Evolutionary conservation across 2,888 invertebrate species (phyloP).

Genomic region (Apamea sordens): DNA sequence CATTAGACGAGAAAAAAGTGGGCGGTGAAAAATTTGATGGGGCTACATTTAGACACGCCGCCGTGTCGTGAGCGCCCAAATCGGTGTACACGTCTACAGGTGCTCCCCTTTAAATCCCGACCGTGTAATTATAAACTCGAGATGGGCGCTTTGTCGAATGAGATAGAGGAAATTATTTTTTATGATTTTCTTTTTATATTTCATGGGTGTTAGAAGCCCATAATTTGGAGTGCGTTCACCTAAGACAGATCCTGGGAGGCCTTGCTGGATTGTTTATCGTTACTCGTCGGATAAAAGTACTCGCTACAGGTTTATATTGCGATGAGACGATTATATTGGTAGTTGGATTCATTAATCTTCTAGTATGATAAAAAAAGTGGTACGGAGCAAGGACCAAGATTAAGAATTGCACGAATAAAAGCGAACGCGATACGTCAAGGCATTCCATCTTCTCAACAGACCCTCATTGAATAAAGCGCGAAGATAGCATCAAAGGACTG

Average conservation of each 20-base stretch:
- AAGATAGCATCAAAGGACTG: conserved; percentile 55
- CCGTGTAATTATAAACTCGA: conserved; percentile 66
- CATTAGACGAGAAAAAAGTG: conserved; percentile 56
- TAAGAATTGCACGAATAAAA: conserved; percentile 42
- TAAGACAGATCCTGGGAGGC: conserved; percentile 37
- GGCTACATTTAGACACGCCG: conserved; percentile 62
- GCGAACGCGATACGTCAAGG: conserved; percentile 30
- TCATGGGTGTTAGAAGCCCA: conserved; percentile 60
- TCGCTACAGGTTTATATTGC: conserved; percentile 1
- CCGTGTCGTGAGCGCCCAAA: conserved; percentile 50
- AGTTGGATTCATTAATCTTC: conserved; percentile 41
- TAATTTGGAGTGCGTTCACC: conserved; percentile 60
- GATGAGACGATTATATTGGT: conserved; percentile 22
- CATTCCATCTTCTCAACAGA: conserved; percentile 37
- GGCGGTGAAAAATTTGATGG: conserved; percentile 52
- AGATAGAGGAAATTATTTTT: conserved; percentile 57
- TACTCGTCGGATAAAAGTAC: background rate
- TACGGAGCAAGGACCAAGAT: conserved; percentile 23
- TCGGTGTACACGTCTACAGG: conserved; percentile 54
- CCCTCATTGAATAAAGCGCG: conserved; percentile 51
- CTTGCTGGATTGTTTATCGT: conserved; percentile 16
- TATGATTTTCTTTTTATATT: conserved; percentile 63
- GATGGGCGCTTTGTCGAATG: conserved; percentile 54
- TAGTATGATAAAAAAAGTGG: conserved; percentile 28
- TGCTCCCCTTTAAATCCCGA: conserved; percentile 54